These are phyloP conservation scores for Hypomecis punctinalis DNA, from an alignment of 2,888 invertebrate genomes.

Conservation along the genomic window DNA sequence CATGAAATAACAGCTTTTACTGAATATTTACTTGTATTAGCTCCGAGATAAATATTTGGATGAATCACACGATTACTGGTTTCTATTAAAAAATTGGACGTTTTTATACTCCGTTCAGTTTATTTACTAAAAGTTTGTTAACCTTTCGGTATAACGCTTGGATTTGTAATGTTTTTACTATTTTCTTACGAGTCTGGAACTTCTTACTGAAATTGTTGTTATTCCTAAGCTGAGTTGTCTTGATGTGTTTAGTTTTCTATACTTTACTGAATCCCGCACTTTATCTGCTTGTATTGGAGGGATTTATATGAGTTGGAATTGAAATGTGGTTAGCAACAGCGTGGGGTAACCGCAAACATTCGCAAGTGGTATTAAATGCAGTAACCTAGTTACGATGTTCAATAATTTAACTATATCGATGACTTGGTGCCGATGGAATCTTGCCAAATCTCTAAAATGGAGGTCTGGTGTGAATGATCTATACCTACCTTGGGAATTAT, in stretches of 20 bases:
- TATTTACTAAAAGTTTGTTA: constrained; percentile 35
- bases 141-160: constrained; percentile 22
- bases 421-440: constrained; percentile 53
- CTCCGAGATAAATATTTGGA: constrained; percentile 32
- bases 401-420: constrained; percentile 48
- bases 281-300: neutral
- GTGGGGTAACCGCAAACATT: constrained; percentile 23
- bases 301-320: neutral
- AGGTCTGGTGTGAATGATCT: constrained; percentile 13
- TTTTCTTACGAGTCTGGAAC: neutral
- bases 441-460: constrained; percentile 54
- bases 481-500: constrained; percentile 10
- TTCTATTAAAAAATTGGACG: constrained; percentile 28
- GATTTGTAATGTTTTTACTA: neutral
- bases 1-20: constrained; percentile 5
- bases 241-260: constrained; percentile 1
- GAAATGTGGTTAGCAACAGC: constrained; percentile 9
- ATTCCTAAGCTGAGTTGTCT: neutral
- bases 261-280: no score
- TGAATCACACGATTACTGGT: constrained; percentile 30
- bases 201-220: neutral
- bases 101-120: constrained; percentile 24
- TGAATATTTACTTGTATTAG: constrained; percentile 10
- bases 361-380: constrained; percentile 40
- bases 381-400: constrained; percentile 57